Evolutionary conservation across 1,140 invertebrate genomes (phyloP).

Genomic region (Trachymyrmex septentrionalis): DNA sequence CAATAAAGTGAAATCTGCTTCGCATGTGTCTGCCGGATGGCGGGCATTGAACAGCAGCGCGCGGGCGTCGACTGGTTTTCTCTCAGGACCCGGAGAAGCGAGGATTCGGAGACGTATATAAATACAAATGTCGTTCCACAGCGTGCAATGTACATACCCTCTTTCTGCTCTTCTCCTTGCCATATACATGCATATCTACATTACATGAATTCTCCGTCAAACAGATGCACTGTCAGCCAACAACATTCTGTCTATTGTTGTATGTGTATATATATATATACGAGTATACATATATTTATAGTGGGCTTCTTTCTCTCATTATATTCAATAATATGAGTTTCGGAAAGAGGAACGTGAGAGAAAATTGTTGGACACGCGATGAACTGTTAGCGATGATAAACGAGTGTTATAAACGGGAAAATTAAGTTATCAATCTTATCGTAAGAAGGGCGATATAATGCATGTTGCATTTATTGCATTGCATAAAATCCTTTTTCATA

Average conservation of each 20-base stretch:
- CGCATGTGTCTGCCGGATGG: slow-evolving; percentile 51
- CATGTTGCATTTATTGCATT: background rate
- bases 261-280: background rate
- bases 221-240: slow-evolving; percentile 35
- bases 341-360: background rate
- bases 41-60: slow-evolving; percentile 38
- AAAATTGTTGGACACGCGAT: background rate
- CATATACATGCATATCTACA: slow-evolving; percentile 2
- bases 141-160: slow-evolving; percentile 25
- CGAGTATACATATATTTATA: too few species aligned
- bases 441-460: background rate
- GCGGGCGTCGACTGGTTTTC: slow-evolving; percentile 49
- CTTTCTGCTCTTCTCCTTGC: background rate
- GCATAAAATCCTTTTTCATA: background rate
- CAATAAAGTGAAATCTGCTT: slow-evolving; percentile 66
- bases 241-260: background rate
- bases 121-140: slow-evolving; percentile 68
- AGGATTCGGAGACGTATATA: slow-evolving; percentile 61
- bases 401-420: background rate
- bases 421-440: slow-evolving; percentile 17
- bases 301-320: slow-evolving; percentile 22
- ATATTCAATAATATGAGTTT: slow-evolving; percentile 30
- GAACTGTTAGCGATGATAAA: slow-evolving; percentile 11
- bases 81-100: slow-evolving; percentile 34
- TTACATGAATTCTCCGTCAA: slow-evolving; percentile 31